Evolutionary conservation across 1,140 invertebrate genomes (phyloP), one percentile per base, ranked within the genome.

Genomic region (Drosophila quadrilineata): DNA sequence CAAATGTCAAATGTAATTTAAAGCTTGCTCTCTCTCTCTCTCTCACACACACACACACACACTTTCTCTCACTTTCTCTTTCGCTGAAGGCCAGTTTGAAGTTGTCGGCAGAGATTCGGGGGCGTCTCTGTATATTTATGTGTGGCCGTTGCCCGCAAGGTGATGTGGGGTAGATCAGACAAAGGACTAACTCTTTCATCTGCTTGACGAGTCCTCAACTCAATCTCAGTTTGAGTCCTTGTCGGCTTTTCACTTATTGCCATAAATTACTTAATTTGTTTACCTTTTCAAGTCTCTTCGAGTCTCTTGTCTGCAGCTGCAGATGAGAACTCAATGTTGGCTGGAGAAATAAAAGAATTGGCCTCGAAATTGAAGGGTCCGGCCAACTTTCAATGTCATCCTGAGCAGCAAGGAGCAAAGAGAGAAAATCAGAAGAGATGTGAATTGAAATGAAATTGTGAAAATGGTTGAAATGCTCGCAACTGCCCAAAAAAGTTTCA

Each of bases 191-290:
- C 26, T 33, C 56, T 12, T 19, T 36, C 24, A 22, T 48, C 33
- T 17, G 28, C 50, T 26, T 17, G 16, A 21, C 73, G 22, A n/a
- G n/a, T n/a, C n/a, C n/a, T n/a, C n/a, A n/a, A n/a, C n/a, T n/a
- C n/a, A n/a, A n/a, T n/a, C n/a, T n/a, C n/a, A n/a, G n/a, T n/a
- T n/a, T n/a, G n/a, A n/a, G n/a, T 26, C 16, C 26, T 24, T 24
- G 24, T 24, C 3, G 24, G n/a, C n/a, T n/a, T 24, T 28, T 38
- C 26, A 29, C 50, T 59, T 68, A 71, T 63, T 57, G 38, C 41
- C 75, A 79, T 79, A 76, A 77, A 70, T 79, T 79, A 60, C 65
- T 65, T 74, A 79, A 77, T 79, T 74, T 79, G 70, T 70, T 74
- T 74, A 79, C 65, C 41, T 53, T 50, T 43, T 31, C 19, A 63